These are phyloP conservation scores for Tridacna gigas DNA, from an alignment of 2,888 invertebrate genomes.

Conservation along the genomic window DNA sequence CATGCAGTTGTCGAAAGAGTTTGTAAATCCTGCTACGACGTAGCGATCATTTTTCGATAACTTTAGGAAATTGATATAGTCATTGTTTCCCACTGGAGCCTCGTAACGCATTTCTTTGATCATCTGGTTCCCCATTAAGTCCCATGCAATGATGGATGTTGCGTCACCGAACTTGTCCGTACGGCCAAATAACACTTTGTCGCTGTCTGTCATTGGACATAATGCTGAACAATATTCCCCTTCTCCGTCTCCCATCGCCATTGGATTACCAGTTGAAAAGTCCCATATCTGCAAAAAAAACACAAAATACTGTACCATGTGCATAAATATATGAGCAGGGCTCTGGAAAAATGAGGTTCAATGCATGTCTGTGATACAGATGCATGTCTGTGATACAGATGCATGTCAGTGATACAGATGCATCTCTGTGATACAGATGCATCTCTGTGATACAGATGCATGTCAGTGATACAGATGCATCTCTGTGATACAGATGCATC, in stretches of 20 bases:
- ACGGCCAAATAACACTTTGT: conserved; percentile 82
- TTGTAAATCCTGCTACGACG: conserved; percentile 84
- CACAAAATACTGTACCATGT: background rate
- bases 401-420: too few relatives aligned
- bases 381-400: too few relatives aligned
- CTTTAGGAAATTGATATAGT: conserved; percentile 82
- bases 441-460: too few relatives aligned
- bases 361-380: too few relatives aligned
- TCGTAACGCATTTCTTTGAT: conserved; percentile 82
- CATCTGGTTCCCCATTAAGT: conserved; percentile 83
- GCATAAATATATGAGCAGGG: too few relatives aligned
- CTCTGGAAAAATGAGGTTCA: too few relatives aligned
- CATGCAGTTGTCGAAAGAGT: conserved; percentile 83
- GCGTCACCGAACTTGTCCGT: conserved; percentile 84
- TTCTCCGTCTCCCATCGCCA: conserved; percentile 83
- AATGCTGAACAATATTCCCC: conserved; percentile 83
- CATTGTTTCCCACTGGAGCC: conserved; percentile 83
- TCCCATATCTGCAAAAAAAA: conserved; percentile 83
- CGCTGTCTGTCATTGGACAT: conserved; percentile 83
- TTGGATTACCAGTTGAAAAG: conserved; percentile 82
- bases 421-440: too few relatives aligned
- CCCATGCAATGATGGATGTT: conserved; percentile 84
- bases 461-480: too few relatives aligned
- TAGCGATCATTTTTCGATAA: conserved; percentile 82
- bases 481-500: too few relatives aligned